phyloP scores from a whole-genome alignment of 2,888 invertebrate species.

The Ornithoptera priamus region DNA sequence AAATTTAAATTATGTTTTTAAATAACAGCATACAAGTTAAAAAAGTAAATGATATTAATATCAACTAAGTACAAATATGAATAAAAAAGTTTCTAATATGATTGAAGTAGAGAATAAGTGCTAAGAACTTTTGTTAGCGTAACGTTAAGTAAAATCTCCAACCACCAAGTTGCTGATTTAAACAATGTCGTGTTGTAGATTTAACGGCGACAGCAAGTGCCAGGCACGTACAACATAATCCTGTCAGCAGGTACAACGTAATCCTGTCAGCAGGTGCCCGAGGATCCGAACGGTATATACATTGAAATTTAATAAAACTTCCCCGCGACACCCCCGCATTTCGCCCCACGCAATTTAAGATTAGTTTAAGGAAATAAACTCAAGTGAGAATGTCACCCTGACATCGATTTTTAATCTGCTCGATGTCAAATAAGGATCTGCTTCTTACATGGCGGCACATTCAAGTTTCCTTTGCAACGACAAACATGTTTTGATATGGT shows the following conservation, averaged over 20 bases:
- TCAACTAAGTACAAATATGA: background rate
- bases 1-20: too few relatives aligned
- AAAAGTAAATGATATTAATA: too few relatives aligned
- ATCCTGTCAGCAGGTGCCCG: constrained; percentile 68
- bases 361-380: constrained; percentile 27
- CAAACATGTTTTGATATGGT: too few relatives aligned
- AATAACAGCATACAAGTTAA: too few relatives aligned
- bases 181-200: constrained; percentile 36
- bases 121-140: background rate
- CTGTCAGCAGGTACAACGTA: constrained; percentile 64
- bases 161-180: constrained; percentile 27
- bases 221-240: constrained; percentile 62
- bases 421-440: background rate
- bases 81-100: background rate
- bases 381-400: constrained; percentile 24
- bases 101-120: constrained; percentile 10
- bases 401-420: constrained; percentile 21
- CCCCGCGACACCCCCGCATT: constrained; percentile 35
- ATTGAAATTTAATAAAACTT: constrained; percentile 70
- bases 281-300: constrained; percentile 60
- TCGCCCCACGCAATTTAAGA: constrained; percentile 32
- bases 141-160: background rate
- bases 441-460: too few relatives aligned
- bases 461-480: too few relatives aligned
- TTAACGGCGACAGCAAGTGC: constrained; percentile 48